These are phyloP conservation scores for Epizoanthus fatuus DNA, from an alignment of 92 coral and sea anemone genomes.

Conservation along the genomic window DNA sequence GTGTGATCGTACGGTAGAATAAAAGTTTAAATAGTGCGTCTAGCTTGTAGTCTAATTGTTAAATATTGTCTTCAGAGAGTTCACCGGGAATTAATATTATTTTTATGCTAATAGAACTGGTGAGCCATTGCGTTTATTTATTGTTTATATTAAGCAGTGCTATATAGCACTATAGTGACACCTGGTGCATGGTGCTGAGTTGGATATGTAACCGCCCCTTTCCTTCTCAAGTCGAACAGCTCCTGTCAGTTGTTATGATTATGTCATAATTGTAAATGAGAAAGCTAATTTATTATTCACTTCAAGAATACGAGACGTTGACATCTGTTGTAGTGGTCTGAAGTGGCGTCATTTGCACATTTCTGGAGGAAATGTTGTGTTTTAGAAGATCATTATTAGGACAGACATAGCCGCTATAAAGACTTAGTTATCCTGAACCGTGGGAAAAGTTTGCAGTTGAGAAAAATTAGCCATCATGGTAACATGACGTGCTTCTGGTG, in stretches of 20 bases:
- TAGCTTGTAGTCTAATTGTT: too few species aligned
- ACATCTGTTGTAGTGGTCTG: not conserved
- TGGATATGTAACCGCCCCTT: not conserved
- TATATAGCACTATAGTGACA: slow-evolving; percentile 34
- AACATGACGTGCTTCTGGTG: slow-evolving; percentile 74
- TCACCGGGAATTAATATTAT: too few species aligned
- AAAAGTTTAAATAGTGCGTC: too few species aligned
- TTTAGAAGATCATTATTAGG: not conserved
- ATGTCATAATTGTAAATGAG: slow-evolving; percentile 42
- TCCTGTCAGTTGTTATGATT: not conserved
- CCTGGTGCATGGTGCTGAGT: slow-evolving; percentile 25
- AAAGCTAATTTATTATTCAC: slow-evolving; percentile 50
- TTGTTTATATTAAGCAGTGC: slow-evolving; percentile 21
- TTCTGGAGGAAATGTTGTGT: not conserved
- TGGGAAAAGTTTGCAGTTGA: not conserved
- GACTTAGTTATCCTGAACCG: not conserved
- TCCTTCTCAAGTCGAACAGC: not conserved
- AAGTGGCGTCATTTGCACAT: not conserved
- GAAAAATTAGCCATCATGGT: slow-evolving; percentile 79
- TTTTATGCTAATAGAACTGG: too few species aligned
- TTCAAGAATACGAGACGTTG: not conserved
- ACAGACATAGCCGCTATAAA: not conserved
- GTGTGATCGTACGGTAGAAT: too few species aligned
- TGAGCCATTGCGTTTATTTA: not conserved
- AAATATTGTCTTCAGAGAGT: too few species aligned